Evolutionary conservation across 2,888 invertebrate species (phyloP).

Genomic region (Acanthococcus lagerstroemiae): DNA sequence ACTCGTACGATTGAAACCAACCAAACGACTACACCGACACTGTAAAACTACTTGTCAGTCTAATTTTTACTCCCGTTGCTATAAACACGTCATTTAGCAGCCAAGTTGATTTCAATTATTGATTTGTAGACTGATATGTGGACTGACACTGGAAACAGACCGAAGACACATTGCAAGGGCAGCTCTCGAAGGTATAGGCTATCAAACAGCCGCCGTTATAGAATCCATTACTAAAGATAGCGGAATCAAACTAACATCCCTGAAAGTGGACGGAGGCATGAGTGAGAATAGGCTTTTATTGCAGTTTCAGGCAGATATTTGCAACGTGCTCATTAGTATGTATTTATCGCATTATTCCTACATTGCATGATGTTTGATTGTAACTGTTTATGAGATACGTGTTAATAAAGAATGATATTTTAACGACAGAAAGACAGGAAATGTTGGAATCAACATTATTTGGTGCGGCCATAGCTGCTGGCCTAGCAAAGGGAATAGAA

Average conservation of each 20-base stretch:
- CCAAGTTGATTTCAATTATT: no score
- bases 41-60: no score
- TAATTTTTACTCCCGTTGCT: background rate
- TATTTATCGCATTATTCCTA: slow-evolving; percentile 37
- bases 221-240: slow-evolving; percentile 93
- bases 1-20: no score
- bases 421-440: slow-evolving; percentile 7
- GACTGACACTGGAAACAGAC: slow-evolving; percentile 83
- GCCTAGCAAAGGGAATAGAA: slow-evolving; percentile 56
- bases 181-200: slow-evolving; percentile 88
- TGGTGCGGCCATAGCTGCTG: slow-evolving; percentile 89
- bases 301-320: slow-evolving; percentile 91
- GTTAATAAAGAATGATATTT: background rate
- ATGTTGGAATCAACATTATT: slow-evolving; percentile 91
- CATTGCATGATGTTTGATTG: no score
- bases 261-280: slow-evolving; percentile 92
- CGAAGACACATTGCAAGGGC: slow-evolving; percentile 90
- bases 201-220: slow-evolving; percentile 87
- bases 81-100: background rate
- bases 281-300: slow-evolving; percentile 80
- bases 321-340: slow-evolving; percentile 81
- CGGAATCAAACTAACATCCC: slow-evolving; percentile 64
- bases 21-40: no score
- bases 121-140: slow-evolving; percentile 70
- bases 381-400: background rate